Evolutionary conservation across 2,888 invertebrate genomes (phyloP), one percentile per base, ranked within the genome.

Genomic region (Vannuccia rotundouncinata): DNA sequence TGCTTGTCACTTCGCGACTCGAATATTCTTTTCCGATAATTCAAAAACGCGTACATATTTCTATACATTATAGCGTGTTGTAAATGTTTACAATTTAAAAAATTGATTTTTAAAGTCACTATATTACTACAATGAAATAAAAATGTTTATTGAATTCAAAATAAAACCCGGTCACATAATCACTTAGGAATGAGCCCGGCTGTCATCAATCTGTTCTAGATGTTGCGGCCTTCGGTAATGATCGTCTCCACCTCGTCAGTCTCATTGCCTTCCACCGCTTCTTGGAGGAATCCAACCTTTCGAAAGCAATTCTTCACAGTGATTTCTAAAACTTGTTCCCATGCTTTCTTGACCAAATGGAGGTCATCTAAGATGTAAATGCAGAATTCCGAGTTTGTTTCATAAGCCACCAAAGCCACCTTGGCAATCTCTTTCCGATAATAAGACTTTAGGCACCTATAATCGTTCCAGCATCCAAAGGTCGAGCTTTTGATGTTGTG

Each of bases 361-460:
- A 66, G 66, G 25, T 17, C 66, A 66, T 22, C 66, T 66, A 66
- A 66, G 66, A 66, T 66, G 5, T 66, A 66, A 66, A 66, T 66
- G 66, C 66, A 13, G 66, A 66, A 66, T 66, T 66, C 66, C 66
- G 22, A 27, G 66, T 66, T 66, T 66, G 66, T 66, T 66, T 66
- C 66, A 66, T 66, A 66, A 27, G 66, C 25, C 66, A 66, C 66
- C 66, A 66, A 66, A 66, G 66, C 66, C 66, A 66, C 22, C 66
- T 66, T 66, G 66, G 25, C 66, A 66, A 66, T 66, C 66, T 66
- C 66, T 66, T 66, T 66, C 66, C 66, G 66, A 66, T 66, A 66
- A 66, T 13, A 22, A 66, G 25, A 66, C 66, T 66, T 13, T 5
- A 66, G 66, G 66, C 25, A 66, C 17, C 66, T 66, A n/a, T n/a